Percentiles rank a stretch among this genome's conserved stretches.
These are phyloP conservation scores for Rhagophthalmus giganteus DNA, from an alignment of 2,888 invertebrate species.

Conservation along the genomic window DNA sequence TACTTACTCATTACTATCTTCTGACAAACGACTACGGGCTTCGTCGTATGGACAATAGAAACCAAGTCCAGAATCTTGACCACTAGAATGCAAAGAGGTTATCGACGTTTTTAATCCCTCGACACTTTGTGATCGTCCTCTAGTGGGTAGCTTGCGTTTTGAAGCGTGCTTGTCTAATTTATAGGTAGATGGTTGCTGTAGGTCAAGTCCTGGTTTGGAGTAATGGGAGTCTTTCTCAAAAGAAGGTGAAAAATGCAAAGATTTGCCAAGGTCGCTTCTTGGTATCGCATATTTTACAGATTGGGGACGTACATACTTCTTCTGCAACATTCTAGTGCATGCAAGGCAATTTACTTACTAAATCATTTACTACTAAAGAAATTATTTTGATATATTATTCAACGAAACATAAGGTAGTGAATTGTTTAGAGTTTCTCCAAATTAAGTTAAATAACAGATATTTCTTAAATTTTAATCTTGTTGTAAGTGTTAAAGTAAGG, in stretches of 20 bases:
- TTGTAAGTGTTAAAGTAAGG: no score
- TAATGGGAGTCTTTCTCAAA: conserved; percentile 55
- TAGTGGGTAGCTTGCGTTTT: conserved; percentile 33
- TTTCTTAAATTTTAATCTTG: no score
- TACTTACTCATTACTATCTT: conserved; percentile 71
- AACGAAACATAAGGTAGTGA: no score
- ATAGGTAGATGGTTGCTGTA: conserved; percentile 40
- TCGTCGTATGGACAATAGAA: conserved; percentile 68
- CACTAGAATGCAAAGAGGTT: conserved; percentile 80
- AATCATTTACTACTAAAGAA: no score
- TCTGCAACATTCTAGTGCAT: conserved; percentile 43
- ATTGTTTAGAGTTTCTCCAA: no score
- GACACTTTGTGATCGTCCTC: conserved; percentile 49
- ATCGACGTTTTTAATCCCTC: conserved; percentile 70
- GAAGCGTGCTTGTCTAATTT: conserved; percentile 48
- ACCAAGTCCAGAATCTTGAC: conserved; percentile 78
- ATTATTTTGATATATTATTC: no score
- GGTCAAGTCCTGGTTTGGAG: conserved; percentile 50
- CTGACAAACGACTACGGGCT: conserved; percentile 67
- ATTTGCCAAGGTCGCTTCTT: conserved; percentile 51
- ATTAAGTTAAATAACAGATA: no score
- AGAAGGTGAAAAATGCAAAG: conserved; percentile 54
- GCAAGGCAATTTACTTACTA: no score
- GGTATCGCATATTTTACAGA: conserved; percentile 48
- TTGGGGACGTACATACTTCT: conserved; percentile 45